phyloP scores from a whole-genome alignment of 2,797 vertebrate genomes.

The Pangasius macronema region DNA sequence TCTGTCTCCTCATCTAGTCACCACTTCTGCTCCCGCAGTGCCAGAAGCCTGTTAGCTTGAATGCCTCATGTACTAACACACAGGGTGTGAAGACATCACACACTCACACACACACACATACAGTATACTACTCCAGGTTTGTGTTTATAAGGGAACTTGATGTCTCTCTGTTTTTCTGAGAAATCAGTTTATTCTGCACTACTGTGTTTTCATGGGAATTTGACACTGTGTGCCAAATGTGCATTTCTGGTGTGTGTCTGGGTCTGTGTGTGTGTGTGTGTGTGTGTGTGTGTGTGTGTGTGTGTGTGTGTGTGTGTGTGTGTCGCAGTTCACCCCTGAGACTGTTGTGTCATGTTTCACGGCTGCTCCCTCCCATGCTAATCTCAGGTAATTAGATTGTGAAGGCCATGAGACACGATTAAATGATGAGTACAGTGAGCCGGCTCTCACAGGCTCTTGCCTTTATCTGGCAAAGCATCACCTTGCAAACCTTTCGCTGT shows the following conservation, averaged over 20 bases:
- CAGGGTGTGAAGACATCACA: background rate
- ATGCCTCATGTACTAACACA: conserved; percentile 26
- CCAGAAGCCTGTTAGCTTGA: conserved; percentile 26
- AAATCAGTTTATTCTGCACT: background rate
- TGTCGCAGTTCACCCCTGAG: background rate
- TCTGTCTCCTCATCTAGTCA: conserved; percentile 31
- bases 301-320: conserved; percentile 9
- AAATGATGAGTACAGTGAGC: conserved; percentile 26
- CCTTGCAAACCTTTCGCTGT: background rate
- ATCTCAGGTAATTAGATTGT: conserved; percentile 36
- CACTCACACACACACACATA: background rate
- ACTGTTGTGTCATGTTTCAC: conserved; percentile 31
- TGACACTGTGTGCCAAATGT: background rate
- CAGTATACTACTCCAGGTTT: background rate
- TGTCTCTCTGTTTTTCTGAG: background rate
- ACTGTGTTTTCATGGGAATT: background rate
- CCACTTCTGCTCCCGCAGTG: conserved; percentile 24
- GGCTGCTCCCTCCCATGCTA: conserved; percentile 5
- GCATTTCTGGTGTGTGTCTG: background rate
- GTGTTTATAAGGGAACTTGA: conserved; percentile 15
- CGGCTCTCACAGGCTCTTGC: background rate
- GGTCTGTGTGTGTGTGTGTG: background rate
- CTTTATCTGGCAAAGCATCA: conserved; percentile 6
- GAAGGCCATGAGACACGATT: conserved; percentile 32
- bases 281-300: conserved; percentile 17